A percentile compares a stretch with the other conserved stretches of the same genome.
These are phyloP conservation scores for Sceliomorpha sp. DNA, from an alignment of 2,888 invertebrate genomes.

Conservation along the genomic window DNA sequence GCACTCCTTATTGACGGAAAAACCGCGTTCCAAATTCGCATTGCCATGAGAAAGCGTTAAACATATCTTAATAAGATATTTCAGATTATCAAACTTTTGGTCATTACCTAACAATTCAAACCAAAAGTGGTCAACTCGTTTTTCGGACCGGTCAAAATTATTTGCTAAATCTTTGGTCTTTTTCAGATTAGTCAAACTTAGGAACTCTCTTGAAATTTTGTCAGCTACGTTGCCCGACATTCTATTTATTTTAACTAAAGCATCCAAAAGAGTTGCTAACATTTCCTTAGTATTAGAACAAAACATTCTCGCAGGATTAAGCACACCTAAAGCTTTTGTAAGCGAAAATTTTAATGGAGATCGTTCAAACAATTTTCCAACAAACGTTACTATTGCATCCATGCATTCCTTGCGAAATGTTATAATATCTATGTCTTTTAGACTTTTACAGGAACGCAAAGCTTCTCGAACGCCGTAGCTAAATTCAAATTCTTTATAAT, in stretches of 20 bases:
- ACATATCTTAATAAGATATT: slow-evolving; percentile 34
- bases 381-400: slow-evolving; percentile 4
- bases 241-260: slow-evolving; percentile 6
- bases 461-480: slow-evolving; percentile 18
- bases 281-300: slow-evolving; percentile 6
- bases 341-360: slow-evolving; percentile 13
- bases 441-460: slow-evolving; percentile 7
- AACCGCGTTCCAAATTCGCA: slow-evolving; percentile 55
- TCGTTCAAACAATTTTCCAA: slow-evolving; percentile 9
- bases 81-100: slow-evolving; percentile 8
- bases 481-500: neutral
- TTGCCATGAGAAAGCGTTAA: slow-evolving; percentile 58
- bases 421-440: slow-evolving; percentile 13
- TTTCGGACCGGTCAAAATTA: neutral
- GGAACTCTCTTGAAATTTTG: slow-evolving; percentile 11
- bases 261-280: slow-evolving; percentile 6
- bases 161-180: neutral
- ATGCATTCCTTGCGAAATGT: slow-evolving; percentile 16
- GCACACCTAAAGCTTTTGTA: slow-evolving; percentile 15
- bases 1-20: slow-evolving; percentile 58
- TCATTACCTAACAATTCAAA: slow-evolving; percentile 9
- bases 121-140: slow-evolving; percentile 5
- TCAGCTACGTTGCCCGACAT: slow-evolving; percentile 13
- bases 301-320: slow-evolving; percentile 17
- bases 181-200: neutral